Conservation (phyloP, 2,888 invertebrate genomes). For the Parasteatoda lunata region DNA sequence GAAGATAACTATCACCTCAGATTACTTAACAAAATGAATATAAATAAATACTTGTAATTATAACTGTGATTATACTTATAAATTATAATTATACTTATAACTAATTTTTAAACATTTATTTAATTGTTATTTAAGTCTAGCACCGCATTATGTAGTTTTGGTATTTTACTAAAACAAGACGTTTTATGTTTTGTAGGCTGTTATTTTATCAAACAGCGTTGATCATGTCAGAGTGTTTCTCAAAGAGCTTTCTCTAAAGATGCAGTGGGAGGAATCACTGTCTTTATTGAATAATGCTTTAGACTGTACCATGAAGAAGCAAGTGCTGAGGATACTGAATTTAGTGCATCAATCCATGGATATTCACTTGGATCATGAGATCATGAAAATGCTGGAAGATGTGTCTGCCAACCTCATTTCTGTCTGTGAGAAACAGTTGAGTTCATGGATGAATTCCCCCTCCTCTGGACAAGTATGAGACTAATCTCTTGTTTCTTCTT, state of each 20-base stretch:
- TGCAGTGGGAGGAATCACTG: conserved; percentile 42
- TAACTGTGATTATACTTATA: too few species aligned
- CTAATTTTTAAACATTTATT: not conserved
- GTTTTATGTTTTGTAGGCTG: conserved; percentile 10
- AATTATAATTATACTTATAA: too few species aligned
- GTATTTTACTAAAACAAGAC: not conserved
- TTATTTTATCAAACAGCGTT: conserved; percentile 48
- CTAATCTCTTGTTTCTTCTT: too few species aligned
- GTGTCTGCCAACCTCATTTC: not conserved
- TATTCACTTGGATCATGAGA: conserved; percentile 11
- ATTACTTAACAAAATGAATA: too few species aligned
- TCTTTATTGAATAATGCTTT: not conserved
- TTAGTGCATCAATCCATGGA: conserved; percentile 49
- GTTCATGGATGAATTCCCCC: conserved; percentile 32
- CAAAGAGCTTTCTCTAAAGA: conserved; percentile 28
- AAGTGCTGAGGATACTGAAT: conserved; percentile 44
- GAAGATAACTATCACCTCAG: too few species aligned
- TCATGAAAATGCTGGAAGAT: not conserved
- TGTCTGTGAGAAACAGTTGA: conserved; percentile 23
- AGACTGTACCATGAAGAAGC: not conserved
- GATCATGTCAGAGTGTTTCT: conserved; percentile 44
- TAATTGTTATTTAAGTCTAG: not conserved
- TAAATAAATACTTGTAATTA: too few species aligned
- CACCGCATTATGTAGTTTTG: not conserved
- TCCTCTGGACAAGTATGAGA: conserved; percentile 26